These are phyloP conservation scores for Tapirus terrestris DNA, from an alignment of 2,113 vertebrate species.

Conservation along the genomic window DNA sequence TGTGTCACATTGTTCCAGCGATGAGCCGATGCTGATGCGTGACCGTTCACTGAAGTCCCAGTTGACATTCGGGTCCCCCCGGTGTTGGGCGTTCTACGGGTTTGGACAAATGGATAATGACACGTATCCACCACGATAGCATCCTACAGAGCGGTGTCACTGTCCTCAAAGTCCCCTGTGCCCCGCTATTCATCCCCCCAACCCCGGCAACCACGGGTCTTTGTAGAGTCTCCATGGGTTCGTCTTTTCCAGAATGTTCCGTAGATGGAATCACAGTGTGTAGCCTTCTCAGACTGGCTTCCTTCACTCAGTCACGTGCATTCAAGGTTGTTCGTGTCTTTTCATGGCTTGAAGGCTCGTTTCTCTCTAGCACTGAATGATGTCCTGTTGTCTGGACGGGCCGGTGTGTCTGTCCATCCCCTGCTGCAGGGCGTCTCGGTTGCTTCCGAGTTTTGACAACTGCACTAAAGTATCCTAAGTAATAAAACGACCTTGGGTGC, in stretches of 20 bases:
- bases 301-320: background rate
- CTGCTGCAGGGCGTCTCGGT: background rate
- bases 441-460: background rate
- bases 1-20: background rate
- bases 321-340: background rate
- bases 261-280: background rate
- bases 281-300: background rate
- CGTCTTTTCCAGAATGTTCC: background rate
- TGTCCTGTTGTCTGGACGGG: accelerated
- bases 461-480: background rate
- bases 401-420: background rate
- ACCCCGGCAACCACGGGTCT: background rate
- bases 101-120: background rate
- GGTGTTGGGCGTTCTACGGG: background rate
- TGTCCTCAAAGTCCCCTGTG: too few relatives aligned
- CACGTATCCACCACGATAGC: accelerated
- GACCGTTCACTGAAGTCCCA: background rate
- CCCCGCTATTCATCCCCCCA: background rate
- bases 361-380: background rate
- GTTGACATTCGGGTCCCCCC: background rate
- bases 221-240: background rate
- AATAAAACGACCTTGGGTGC: accelerated
- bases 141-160: background rate
- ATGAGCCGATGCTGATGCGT: accelerated
- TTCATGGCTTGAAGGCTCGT: too few relatives aligned